A percentile compares a stretch with the other conserved stretches of the same genome.
Conservation (phyloP, 2,797 vertebrate genomes). For the Enoplosus armatus region DNA sequence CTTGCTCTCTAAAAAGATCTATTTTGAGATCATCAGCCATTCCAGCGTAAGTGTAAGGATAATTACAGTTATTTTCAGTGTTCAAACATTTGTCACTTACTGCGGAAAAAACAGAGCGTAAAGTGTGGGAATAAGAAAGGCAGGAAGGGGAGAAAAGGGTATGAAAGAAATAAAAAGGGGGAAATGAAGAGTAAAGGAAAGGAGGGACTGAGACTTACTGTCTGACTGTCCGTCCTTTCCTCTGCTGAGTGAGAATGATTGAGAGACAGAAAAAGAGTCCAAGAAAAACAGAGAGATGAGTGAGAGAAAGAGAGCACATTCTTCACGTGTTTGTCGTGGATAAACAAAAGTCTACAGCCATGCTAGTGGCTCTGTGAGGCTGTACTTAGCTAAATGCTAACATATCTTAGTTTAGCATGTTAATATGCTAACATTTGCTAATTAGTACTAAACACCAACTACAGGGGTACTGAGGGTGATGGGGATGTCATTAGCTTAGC, state of each 20-base stretch:
- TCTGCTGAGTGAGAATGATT: neutral
- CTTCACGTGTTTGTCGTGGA: neutral
- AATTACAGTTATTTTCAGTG: constrained; percentile 6
- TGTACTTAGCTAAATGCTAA: too few species aligned
- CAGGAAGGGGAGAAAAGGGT: neutral
- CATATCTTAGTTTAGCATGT: too few species aligned
- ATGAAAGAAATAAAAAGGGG: neutral
- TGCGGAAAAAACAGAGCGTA: neutral
- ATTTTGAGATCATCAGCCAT: constrained; percentile 9
- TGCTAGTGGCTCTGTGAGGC: too few species aligned
- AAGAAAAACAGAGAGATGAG: neutral
- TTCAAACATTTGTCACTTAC: neutral
- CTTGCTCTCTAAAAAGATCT: constrained; percentile 18
- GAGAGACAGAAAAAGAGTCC: neutral
- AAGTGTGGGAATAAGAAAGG: neutral
- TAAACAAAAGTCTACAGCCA: too few species aligned
- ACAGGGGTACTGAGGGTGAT: too few species aligned
- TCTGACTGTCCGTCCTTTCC: too few species aligned
- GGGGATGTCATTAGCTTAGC: too few species aligned
- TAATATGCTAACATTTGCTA: too few species aligned
- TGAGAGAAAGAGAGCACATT: neutral
- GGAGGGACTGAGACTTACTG: neutral
- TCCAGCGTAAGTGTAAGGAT: neutral
- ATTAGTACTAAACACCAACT: too few species aligned
- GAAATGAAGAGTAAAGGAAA: neutral